Conservation (phyloP, 2,797 vertebrate species). For the Hipposideros larvatus region DNA sequence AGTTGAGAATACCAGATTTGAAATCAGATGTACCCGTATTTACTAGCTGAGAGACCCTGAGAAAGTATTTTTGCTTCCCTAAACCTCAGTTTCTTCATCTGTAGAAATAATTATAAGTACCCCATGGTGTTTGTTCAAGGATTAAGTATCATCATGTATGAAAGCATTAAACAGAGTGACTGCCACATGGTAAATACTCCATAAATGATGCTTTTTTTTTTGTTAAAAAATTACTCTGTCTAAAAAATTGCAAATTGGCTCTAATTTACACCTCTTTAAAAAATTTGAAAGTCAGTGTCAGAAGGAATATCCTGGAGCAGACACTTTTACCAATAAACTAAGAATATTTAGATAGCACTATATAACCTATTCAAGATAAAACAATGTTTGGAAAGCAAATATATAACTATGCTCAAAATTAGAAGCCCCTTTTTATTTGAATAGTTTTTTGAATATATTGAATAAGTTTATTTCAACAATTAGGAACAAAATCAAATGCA, state of each 20-base stretch:
- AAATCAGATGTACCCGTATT: neutral
- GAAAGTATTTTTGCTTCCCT: neutral
- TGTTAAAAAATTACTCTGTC: neutral
- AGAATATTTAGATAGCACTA: neutral
- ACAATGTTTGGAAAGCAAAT: neutral
- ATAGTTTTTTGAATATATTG: neutral
- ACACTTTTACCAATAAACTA: neutral
- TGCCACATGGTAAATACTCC: neutral
- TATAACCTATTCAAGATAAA: neutral
- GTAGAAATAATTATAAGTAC: neutral
- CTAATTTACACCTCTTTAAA: neutral
- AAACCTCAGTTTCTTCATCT: neutral
- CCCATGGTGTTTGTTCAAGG: neutral
- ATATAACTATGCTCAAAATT: neutral
- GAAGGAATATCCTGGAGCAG: neutral
- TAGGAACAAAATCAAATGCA: neutral
- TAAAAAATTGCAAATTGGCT: neutral
- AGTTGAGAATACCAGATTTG: neutral
- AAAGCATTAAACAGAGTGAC: neutral
- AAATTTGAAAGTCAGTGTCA: neutral
- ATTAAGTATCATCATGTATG: neutral
- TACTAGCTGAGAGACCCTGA: neutral
- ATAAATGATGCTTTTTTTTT: neutral
- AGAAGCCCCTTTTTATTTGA: neutral
- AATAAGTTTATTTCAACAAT: conserved; percentile 24